Evolutionary conservation across 2,888 invertebrate genomes (phyloP), one percentile per base, ranked within the genome.

Genomic region (Caenorhabditis sulstoni): DNA sequence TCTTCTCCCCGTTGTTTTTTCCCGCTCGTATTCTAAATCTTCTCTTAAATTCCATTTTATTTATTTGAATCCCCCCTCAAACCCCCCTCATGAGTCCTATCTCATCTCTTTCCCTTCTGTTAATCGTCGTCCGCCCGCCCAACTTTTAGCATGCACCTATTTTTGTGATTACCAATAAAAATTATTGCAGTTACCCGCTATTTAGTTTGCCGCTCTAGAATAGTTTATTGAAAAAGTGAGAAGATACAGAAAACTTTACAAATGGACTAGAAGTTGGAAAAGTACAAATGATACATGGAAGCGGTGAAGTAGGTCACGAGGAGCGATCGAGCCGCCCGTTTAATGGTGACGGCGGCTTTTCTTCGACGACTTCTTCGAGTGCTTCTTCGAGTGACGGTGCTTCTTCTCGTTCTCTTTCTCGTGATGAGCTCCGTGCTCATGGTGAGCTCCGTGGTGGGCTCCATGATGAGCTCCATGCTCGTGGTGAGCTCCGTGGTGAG

Each of bases 251-350:
- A 35, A 22, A 44, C 8, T 68, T 14, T 3, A 23, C n/a, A 71
- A 61, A 29, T 29, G 29, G 29, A 29, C 14, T 41, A 41, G 11
- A 55, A 39, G 29, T 57, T 37, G 23, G 22, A 61, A 64, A 64
- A 50, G 16, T 73, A 73, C 73, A 73, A 64, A 58, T 73, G 47
- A 59, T 74, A 59, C 65, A 65, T 18, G 18, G 62, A 57, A 18
- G 62, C 71, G 23, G 9, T 57, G 2, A 61, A 29, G 18, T 44
- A 14, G 1, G 62, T 20, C 11, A n/a, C 5, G 14, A 62, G 45
- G 1, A 71, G 29, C 14, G 23, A 7, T 0, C n/a, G n/a, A 3
- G 61, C 45, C 0, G 55, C 47, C 8, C 39, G 44, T 39, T 53
- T 61, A 71, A 37, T 70, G 68, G 41, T 61, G 68, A 41, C 52